Conservation (phyloP, 35 echinoderm and acorn worm species). For the Ptychodera flava region DNA sequence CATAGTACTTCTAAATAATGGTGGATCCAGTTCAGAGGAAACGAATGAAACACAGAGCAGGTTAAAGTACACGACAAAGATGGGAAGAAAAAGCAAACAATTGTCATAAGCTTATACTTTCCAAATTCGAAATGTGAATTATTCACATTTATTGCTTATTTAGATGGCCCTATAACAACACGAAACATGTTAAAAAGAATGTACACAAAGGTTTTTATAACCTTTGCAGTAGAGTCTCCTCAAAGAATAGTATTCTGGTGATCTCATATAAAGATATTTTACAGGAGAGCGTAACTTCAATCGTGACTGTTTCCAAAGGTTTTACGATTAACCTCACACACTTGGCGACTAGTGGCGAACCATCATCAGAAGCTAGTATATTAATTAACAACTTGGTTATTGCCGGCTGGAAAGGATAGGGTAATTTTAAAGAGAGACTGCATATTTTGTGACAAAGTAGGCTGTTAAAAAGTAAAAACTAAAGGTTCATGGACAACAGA, state of each 20-base stretch:
- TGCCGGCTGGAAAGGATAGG: background rate
- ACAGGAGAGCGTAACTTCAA: background rate
- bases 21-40: background rate
- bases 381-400: background rate
- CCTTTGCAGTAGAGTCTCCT: background rate
- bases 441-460: constrained; percentile 25
- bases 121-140: background rate
- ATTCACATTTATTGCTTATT: background rate
- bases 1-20: too few species aligned
- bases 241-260: background rate
- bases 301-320: constrained; percentile 8
- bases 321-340: constrained; percentile 4
- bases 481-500: constrained; percentile 23
- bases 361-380: background rate
- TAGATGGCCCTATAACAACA: background rate
- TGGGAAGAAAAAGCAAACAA: background rate
- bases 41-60: background rate
- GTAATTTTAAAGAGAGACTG: constrained; percentile 19
- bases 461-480: constrained; percentile 6
- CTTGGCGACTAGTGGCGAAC: background rate
- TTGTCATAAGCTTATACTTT: background rate
- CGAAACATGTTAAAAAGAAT: background rate
- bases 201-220: background rate
- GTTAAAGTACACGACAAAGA: background rate
- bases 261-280: background rate